Base-by-base conservation (phyloP, 30 jellyfish, hydroid and myxozoan genomes). In the Sanderia malayensis region DNA sequence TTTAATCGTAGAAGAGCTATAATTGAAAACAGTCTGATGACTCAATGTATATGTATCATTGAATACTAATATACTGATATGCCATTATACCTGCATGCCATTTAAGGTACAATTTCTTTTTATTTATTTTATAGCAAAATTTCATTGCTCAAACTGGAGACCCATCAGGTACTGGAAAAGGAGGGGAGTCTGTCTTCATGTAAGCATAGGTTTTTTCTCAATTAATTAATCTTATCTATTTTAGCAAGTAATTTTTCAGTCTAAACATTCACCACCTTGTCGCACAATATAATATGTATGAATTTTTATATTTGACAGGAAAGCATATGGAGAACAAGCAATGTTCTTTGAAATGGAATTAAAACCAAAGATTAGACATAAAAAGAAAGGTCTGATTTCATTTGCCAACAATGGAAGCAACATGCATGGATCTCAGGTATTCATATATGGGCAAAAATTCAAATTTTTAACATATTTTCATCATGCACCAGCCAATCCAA, bases 391-490 rank as follows among this genome's bases (percentile, higher is more conserved):
- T 13, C 37, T 92, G 34, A 60, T 93, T 10, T 86, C 99, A 11
- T 93, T 93, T 73, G 96, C 67, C 1, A 86, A 93, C 69, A 86
- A 93, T 86, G 96, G 96, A 17, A 86, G 72, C 61, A 83, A 93
- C 64, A 86, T 81, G 87, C 99, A 93, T 69, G 99, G 99, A n/a
- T 93, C 99, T 30, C 99, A 93, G 89, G 99, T 93, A 61, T n/a
- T n/a, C n/a, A n/a, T n/a, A n/a, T n/a, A n/a, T n/a, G n/a, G n/a
- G n/a, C n/a, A n/a, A n/a, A n/a, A n/a, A n/a, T n/a, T n/a, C n/a
- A n/a, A n/a, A n/a, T n/a, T n/a, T n/a, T n/a, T n/a, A n/a, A n/a
- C n/a, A n/a, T n/a, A n/a, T n/a, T n/a, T n/a, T n/a, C n/a, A n/a
- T n/a, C 15, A 41, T 41, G 15, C 55, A 41, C 11, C 55, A 41